These are phyloP conservation scores for Fukomys damarensis DNA, from an alignment of 2,113 vertebrate species.

Conservation along the genomic window DNA sequence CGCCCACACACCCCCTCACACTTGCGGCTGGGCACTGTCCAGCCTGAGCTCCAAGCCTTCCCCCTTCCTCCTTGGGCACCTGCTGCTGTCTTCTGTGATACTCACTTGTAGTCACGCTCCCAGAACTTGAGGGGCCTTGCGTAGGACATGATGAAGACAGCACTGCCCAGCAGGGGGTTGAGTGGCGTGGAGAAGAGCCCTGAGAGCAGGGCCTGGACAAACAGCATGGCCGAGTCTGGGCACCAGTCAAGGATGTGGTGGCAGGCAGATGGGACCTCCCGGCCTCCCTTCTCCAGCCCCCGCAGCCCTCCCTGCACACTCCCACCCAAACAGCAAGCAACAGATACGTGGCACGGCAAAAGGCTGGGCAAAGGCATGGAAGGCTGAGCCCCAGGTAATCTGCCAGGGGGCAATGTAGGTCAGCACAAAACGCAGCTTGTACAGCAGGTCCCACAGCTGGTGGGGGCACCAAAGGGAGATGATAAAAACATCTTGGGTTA, in stretches of 20 bases:
- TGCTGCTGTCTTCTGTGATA: not conserved
- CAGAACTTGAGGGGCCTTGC: slow-evolving; percentile 95
- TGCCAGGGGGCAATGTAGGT: slow-evolving; percentile 97
- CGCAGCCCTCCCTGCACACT: not conserved
- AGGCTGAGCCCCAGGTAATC: slow-evolving; percentile 96
- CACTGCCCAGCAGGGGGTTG: slow-evolving; percentile 93
- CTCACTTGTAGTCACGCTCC: slow-evolving; percentile 96
- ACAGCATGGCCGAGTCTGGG: slow-evolving; percentile 94
- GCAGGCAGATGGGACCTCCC: not conserved
- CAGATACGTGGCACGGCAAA: slow-evolving; percentile 96
- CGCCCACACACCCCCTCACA: not conserved
- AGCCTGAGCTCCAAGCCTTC: too few relatives aligned
- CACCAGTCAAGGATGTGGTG: slow-evolving; percentile 57
- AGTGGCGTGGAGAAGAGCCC: slow-evolving; percentile 94
- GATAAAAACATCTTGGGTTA: not conserved
- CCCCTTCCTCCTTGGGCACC: too few relatives aligned
- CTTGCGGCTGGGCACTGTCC: not conserved
- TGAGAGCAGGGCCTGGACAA: slow-evolving; percentile 93
- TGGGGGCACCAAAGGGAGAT: not conserved
- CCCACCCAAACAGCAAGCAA: not conserved
- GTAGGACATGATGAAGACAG: slow-evolving; percentile 94
- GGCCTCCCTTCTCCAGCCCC: not conserved
- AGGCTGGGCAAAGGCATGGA: slow-evolving; percentile 95
- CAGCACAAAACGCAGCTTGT: slow-evolving; percentile 94
- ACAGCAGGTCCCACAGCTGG: slow-evolving; percentile 95